phyloP scores from a whole-genome alignment of 2,797 vertebrate genomes.

The Stomatorhinus walkeri region DNA sequence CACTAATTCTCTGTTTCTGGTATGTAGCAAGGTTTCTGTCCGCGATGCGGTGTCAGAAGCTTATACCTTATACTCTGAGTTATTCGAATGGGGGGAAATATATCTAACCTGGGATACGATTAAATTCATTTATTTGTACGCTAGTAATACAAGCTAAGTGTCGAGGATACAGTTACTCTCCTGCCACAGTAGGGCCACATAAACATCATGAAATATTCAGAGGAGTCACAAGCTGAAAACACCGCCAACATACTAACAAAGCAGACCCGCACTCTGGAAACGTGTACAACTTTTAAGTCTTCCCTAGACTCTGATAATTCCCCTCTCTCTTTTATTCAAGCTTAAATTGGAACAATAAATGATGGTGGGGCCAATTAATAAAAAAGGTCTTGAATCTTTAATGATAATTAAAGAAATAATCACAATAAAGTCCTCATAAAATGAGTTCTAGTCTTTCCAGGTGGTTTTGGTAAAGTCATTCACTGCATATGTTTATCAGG shows the following conservation, averaged over 20 bases:
- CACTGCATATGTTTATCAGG: neutral
- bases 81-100: neutral
- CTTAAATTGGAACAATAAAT: slow-evolving; percentile 37
- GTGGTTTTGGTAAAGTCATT: neutral
- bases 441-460: slow-evolving; percentile 17
- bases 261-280: neutral
- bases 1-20: neutral
- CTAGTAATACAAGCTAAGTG: neutral
- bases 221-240: neutral
- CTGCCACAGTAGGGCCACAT: neutral
- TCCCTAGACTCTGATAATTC: slow-evolving; percentile 23
- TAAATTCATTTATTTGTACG: neutral
- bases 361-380: slow-evolving; percentile 40
- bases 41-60: neutral
- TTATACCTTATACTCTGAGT: neutral
- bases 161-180: neutral
- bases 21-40: neutral
- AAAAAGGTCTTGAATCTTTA: slow-evolving; percentile 50
- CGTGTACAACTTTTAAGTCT: neutral
- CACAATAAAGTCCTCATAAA: slow-evolving; percentile 56
- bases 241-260: neutral
- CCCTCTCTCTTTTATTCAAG: slow-evolving; percentile 41
- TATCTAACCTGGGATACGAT: neutral
- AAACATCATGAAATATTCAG: neutral
- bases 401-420: slow-evolving; percentile 50